Percentiles rank a stretch among this genome's conserved stretches.
Evolutionary conservation across 2,113 vertebrate genomes (phyloP).

Genomic region (Benitochromis conjunctus): DNA sequence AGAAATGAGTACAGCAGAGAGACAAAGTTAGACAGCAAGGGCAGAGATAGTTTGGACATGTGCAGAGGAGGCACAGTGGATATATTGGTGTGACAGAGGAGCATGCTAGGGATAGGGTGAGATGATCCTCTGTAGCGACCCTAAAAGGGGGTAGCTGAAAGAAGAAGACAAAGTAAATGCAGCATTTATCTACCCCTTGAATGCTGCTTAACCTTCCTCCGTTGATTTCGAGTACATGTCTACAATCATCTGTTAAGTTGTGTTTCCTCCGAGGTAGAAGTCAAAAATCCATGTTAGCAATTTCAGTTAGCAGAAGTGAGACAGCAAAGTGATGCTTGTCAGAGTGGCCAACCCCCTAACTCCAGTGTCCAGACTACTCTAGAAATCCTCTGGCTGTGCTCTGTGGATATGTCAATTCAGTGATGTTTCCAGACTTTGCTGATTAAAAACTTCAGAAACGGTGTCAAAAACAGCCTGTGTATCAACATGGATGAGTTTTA

Average conservation of each 20-base stretch:
- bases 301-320: not conserved
- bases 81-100: not conserved
- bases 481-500: not conserved
- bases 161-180: not conserved
- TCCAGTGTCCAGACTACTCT: not conserved
- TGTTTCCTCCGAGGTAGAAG: not conserved
- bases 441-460: not conserved
- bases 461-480: not conserved
- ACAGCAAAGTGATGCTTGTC: not conserved
- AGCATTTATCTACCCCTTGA: not conserved
- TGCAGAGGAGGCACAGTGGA: not conserved
- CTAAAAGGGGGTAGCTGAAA: not conserved
- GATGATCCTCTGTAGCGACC: not conserved
- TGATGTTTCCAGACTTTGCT: not conserved
- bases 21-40: not conserved
- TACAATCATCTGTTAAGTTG: not conserved
- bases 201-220: not conserved
- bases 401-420: not conserved
- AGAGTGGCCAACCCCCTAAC: accelerated
- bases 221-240: not conserved
- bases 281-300: not conserved
- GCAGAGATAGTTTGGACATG: not conserved
- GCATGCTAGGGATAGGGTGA: not conserved
- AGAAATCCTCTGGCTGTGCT: not conserved
- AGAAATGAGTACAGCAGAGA: not conserved